Evolutionary conservation across 2,888 invertebrate species (phyloP), one percentile per base, ranked within the genome.

Genomic region (Andrena dorsata): DNA sequence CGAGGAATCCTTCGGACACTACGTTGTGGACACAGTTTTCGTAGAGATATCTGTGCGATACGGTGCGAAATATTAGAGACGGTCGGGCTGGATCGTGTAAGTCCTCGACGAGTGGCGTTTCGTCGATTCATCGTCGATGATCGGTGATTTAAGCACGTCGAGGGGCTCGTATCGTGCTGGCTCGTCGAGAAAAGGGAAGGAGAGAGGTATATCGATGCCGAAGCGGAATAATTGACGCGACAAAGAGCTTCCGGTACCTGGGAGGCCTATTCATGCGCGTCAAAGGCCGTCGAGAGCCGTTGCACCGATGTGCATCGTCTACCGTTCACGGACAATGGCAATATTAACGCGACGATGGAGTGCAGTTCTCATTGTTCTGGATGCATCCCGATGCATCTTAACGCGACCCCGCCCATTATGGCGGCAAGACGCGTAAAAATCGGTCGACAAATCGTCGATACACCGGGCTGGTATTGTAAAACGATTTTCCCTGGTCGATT

Each of bases 241-340:
- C 86, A 90, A 89, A 90, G 86, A 81, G 82, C 80, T 89, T 90
- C 89, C 89, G 90, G 77, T 84, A 72, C 74, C 74, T 74, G 56
- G 78, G 61, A 76, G 76, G 79, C 51, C 89, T 79, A 88, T 89
- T 90, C 86, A 88, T 65, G 74, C 81, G 74, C 66, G 75, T 84
- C 80, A 82, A 87, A 88, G 86, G 80, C 83, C 76, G 79, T 81
- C 73, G 65, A 85, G 78, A 68, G 76, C 66, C 82, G 76, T 82
- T 79, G 78, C 79, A 77, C 51, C 76, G 76, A 74, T 76, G 76
- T 76, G 77, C 80, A 78, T 70, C 73, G 79, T 86, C 82, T 74
- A 71, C 72, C 68, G 69, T 53, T 30, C 56, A 28, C 70, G 81
- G 79, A 89, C 89, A 89, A 89, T 89, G 76, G 81, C 86, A 86